Evolutionary conservation across 2,113 vertebrate genomes (phyloP).

Genomic region (Cheilinus undulatus): DNA sequence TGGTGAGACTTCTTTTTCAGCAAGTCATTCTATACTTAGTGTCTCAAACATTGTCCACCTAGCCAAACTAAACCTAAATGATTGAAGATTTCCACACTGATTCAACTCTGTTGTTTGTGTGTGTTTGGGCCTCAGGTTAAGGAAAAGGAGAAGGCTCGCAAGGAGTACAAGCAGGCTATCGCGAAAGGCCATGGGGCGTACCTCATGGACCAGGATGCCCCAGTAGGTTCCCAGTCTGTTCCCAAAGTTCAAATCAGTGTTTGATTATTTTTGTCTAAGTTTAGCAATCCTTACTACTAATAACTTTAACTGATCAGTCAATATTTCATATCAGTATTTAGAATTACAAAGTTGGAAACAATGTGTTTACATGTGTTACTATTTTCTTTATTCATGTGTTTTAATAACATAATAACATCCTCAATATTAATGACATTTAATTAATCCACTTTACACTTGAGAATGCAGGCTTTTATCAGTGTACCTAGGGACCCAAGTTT

Average conservation of each 20-base stretch:
- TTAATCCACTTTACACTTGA: no score
- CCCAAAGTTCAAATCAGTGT: no score
- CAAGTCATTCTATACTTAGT: not conserved
- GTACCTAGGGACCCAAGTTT: no score
- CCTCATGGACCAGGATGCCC: slow-evolving; percentile 90
- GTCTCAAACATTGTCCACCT: not conserved
- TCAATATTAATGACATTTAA: no score
- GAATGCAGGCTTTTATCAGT: no score
- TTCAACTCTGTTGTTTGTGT: not conserved
- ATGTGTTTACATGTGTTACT: no score
- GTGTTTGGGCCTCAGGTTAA: slow-evolving; percentile 83
- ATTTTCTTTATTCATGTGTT: not conserved
- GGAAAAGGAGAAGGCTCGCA: slow-evolving; percentile 87
- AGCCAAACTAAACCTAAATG: not conserved
- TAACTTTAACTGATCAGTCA: no score
- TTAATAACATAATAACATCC: no score
- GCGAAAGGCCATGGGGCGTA: slow-evolving; percentile 88
- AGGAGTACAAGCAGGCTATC: slow-evolving; percentile 86
- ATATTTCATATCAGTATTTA: no score
- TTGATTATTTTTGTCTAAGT: no score
- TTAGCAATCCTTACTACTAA: no score
- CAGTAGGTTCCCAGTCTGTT: slow-evolving; percentile 68
- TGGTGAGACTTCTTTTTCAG: not conserved
- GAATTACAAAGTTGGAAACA: no score
- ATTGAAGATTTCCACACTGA: not conserved